Conservation (phyloP, 1,140 invertebrate genomes). For the Scaptomyza pallida region DNA sequence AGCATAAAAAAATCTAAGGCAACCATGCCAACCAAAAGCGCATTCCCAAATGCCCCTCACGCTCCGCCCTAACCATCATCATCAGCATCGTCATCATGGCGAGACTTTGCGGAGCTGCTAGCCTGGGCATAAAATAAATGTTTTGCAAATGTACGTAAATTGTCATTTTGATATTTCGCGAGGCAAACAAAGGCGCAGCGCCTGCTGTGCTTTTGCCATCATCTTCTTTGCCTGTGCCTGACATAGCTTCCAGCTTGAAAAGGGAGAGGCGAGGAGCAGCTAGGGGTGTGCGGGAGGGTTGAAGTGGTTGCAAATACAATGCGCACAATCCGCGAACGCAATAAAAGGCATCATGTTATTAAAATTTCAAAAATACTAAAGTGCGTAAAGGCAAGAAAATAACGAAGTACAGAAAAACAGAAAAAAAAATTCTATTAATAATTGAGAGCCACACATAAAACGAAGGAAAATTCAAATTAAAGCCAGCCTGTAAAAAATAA, state of each 20-base stretch:
- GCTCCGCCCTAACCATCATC: slow-evolving; percentile 17
- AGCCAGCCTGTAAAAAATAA: slow-evolving; percentile 69
- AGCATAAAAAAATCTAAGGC: too few species aligned
- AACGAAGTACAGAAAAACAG: not conserved
- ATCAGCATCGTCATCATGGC: not conserved
- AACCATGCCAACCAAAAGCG: slow-evolving; percentile 31
- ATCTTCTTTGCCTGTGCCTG: slow-evolving; percentile 17
- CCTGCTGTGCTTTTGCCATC: slow-evolving; percentile 48
- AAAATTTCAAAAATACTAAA: slow-evolving; percentile 82
- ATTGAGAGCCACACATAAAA: slow-evolving; percentile 63
- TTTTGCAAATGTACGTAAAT: slow-evolving; percentile 76
- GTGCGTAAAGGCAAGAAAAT: slow-evolving; percentile 35
- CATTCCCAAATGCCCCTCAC: slow-evolving; percentile 5
- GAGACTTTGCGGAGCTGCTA: slow-evolving; percentile 24
- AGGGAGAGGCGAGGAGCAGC: not conserved
- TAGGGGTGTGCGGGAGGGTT: not conserved
- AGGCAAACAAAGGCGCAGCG: slow-evolving; percentile 58
- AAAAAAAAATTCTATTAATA: slow-evolving; percentile 76
- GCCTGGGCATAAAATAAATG: slow-evolving; percentile 59
- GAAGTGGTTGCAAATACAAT: slow-evolving; percentile 19
- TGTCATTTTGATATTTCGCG: slow-evolving; percentile 79
- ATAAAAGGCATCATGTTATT: slow-evolving; percentile 80
- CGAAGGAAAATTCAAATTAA: slow-evolving; percentile 60
- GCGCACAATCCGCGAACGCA: slow-evolving; percentile 63
- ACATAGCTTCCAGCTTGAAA: slow-evolving; percentile 13